Conservation (phyloP, 2,113 vertebrate species). For the Elephantulus edwardii region DNA sequence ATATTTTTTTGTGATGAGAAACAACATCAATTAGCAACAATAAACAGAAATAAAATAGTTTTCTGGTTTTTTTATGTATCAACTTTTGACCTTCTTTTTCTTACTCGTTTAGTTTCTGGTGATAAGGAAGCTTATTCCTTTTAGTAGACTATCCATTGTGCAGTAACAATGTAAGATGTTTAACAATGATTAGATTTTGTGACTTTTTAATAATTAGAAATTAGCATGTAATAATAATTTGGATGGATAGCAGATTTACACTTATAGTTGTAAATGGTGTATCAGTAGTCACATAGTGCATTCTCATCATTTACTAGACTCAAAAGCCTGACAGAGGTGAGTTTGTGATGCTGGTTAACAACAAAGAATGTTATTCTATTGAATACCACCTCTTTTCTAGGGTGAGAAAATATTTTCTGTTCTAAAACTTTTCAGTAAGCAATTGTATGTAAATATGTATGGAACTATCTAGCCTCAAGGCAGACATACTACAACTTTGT, state of each 20-base stretch:
- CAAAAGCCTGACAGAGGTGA: background rate
- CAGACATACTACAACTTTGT: constrained; percentile 10
- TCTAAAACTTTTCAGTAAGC: constrained; percentile 10
- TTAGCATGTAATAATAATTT: background rate
- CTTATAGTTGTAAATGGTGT: background rate
- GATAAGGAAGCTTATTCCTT: background rate
- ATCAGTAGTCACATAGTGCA: background rate
- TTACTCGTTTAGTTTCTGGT: background rate
- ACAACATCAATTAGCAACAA: background rate
- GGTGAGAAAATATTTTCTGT: constrained; percentile 30
- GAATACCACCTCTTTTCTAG: background rate
- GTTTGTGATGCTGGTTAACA: background rate
- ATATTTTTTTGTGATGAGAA: background rate
- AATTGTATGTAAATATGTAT: background rate
- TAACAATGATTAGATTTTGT: background rate
- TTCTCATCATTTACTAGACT: background rate
- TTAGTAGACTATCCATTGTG: background rate
- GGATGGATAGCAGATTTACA: background rate
- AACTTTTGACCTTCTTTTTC: background rate
- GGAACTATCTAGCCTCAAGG: constrained; percentile 38
- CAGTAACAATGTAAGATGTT: background rate
- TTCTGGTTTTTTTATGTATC: background rate
- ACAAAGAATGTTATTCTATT: background rate
- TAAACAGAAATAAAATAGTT: background rate
- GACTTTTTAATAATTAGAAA: background rate